Evolutionary conservation across 64 coral and sea anemone genomes (phyloP).

Genomic region (Trachythela sp.): DNA sequence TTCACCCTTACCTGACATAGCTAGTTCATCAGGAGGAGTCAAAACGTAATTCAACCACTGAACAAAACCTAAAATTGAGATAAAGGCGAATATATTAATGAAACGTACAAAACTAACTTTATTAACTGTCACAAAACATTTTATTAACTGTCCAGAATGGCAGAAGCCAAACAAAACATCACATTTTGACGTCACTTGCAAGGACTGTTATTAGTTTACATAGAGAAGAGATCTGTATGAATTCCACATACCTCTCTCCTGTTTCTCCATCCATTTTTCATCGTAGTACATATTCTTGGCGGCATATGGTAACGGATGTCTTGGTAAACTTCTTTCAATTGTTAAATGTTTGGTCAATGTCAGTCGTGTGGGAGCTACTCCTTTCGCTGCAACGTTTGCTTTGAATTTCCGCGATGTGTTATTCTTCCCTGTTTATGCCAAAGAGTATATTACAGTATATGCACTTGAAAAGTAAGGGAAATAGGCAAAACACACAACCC

Average conservation of each 20-base stretch:
- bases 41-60: conserved; percentile 89
- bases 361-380: conserved; percentile 71
- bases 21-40: conserved; percentile 84
- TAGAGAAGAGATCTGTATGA: no score
- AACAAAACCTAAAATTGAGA: conserved; percentile 69
- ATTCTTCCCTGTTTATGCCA: not conserved
- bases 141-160: no score
- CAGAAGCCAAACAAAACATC: no score
- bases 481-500: no score
- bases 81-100: no score
- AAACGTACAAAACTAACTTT: not conserved
- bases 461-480: no score
- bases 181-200: no score
- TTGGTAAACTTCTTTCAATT: conserved; percentile 59
- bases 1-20: conserved; percentile 25
- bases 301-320: conserved; percentile 95
- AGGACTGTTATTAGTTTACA: no score
- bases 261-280: conserved; percentile 96
- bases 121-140: not conserved
- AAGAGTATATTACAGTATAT: not conserved
- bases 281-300: conserved; percentile 99
- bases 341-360: conserved; percentile 62
- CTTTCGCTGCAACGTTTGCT: conserved; percentile 73
- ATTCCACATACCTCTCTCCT: conserved; percentile 73
- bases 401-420: conserved; percentile 42